Conservation (phyloP, 2,113 vertebrate genomes). For the Pluvianellus socialis region DNA sequence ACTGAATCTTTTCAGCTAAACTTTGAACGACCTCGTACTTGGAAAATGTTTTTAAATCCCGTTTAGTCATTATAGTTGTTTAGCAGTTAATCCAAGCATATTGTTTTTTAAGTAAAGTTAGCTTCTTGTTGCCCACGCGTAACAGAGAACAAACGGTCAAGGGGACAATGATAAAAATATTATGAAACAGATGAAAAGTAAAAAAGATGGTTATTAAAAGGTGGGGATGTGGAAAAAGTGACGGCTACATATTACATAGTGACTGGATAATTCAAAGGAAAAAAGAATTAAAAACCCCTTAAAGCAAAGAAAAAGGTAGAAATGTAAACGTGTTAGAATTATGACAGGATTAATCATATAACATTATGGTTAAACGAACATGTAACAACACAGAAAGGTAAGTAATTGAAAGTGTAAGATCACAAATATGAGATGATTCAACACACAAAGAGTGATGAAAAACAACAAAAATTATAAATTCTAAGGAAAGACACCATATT, state of each 20-base stretch:
- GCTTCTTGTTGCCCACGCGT: not conserved
- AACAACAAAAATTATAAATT: not conserved
- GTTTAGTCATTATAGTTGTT: not conserved
- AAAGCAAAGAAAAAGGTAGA: not conserved
- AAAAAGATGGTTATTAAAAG: not conserved
- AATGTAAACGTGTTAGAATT: not conserved
- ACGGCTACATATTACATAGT: not conserved
- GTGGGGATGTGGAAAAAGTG: not conserved
- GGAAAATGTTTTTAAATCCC: slow-evolving; percentile 34
- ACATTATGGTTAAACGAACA: not conserved
- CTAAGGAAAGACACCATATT: not conserved
- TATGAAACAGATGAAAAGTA: not conserved
- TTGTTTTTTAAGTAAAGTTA: not conserved
- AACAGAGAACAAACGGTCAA: not conserved
- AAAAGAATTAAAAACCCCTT: not conserved
- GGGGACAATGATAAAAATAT: not conserved
- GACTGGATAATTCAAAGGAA: not conserved
- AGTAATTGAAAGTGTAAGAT: not conserved
- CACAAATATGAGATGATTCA: not conserved
- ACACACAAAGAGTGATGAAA: not conserved
- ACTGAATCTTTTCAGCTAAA: not conserved
- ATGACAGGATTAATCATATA: not conserved
- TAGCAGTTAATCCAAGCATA: slow-evolving; percentile 4
- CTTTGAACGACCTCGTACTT: slow-evolving; percentile 29
- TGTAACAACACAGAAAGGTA: not conserved